Conservation (phyloP, 1,140 invertebrate genomes). For the Sesamia nonagrioides region DNA sequence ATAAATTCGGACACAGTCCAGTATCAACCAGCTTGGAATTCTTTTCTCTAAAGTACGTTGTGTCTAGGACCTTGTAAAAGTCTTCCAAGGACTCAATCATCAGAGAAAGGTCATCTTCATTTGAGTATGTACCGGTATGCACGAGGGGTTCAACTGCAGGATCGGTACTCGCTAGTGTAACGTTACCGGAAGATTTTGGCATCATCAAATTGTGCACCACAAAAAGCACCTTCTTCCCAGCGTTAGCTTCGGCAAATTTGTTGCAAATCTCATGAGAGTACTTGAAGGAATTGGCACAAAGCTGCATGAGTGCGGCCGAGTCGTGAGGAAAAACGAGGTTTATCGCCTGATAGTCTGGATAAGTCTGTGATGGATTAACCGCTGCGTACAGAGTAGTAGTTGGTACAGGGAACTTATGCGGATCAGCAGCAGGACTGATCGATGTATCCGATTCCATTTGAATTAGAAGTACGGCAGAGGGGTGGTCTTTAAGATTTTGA, state of each 20-base stretch:
- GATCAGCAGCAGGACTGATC: background rate
- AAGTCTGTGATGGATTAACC: slow-evolving; percentile 44
- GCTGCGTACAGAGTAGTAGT: slow-evolving; percentile 56
- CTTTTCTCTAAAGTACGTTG: background rate
- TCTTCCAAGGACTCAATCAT: slow-evolving; percentile 10
- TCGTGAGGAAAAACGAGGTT: slow-evolving; percentile 27
- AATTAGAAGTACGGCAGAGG: slow-evolving; percentile 7
- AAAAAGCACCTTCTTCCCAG: slow-evolving; percentile 46
- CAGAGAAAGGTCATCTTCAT: slow-evolving; percentile 52
- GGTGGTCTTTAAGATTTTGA: slow-evolving; percentile 34
- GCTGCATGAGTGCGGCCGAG: slow-evolving; percentile 44
- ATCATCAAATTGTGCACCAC: slow-evolving; percentile 45
- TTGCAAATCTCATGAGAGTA: slow-evolving; percentile 50
- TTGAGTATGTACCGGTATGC: slow-evolving; percentile 44
- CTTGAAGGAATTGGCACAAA: slow-evolving; percentile 46
- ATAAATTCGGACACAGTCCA: background rate
- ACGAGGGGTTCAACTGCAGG: slow-evolving; percentile 50
- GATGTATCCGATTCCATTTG: background rate
- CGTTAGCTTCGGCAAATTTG: slow-evolving; percentile 44
- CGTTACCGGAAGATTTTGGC: slow-evolving; percentile 57
- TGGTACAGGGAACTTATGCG: slow-evolving; percentile 19
- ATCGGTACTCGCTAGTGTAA: slow-evolving; percentile 53
- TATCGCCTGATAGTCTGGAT: slow-evolving; percentile 55
- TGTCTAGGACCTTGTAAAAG: background rate
- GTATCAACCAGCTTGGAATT: background rate